Evolutionary conservation across 2,797 vertebrate species (phyloP).

Genomic region (Pangasius macronema): DNA sequence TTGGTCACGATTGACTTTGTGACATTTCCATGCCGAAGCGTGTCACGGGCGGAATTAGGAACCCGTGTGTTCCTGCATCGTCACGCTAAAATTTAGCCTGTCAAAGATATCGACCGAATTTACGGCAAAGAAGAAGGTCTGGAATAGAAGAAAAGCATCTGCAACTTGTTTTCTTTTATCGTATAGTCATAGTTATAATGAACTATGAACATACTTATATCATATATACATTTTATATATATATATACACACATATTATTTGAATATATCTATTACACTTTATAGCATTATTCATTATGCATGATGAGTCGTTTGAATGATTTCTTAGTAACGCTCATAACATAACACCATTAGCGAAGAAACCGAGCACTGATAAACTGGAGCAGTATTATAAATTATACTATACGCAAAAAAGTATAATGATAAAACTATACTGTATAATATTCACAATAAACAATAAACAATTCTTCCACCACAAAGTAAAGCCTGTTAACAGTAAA

Average conservation of each 20-base stretch:
- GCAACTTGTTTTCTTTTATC: not conserved
- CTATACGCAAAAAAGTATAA: not conserved
- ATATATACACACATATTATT: too few species aligned
- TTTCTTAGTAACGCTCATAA: not conserved
- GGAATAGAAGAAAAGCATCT: not conserved
- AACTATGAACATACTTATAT: not conserved
- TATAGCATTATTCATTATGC: not conserved
- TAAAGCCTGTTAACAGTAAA: not conserved
- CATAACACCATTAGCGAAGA: not conserved
- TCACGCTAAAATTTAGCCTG: not conserved
- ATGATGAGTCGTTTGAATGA: not conserved
- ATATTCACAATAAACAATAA: not conserved
- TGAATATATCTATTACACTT: too few species aligned
- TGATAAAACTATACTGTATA: not conserved
- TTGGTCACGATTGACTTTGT: conserved; percentile 35
- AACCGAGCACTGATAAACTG: not conserved
- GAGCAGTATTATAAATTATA: too few species aligned
- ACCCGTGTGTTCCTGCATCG: conserved; percentile 10
- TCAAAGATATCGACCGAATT: not conserved
- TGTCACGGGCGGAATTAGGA: conserved; percentile 24
- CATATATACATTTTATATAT: too few species aligned
- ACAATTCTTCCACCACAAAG: not conserved
- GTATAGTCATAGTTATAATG: not conserved
- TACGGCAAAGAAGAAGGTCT: not conserved
- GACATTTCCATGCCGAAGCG: conserved; percentile 28